Percentiles rank a stretch among this genome's conserved stretches.
Evolutionary conservation across 2,113 vertebrate genomes (phyloP).

Genomic region (Aix galericulata): DNA sequence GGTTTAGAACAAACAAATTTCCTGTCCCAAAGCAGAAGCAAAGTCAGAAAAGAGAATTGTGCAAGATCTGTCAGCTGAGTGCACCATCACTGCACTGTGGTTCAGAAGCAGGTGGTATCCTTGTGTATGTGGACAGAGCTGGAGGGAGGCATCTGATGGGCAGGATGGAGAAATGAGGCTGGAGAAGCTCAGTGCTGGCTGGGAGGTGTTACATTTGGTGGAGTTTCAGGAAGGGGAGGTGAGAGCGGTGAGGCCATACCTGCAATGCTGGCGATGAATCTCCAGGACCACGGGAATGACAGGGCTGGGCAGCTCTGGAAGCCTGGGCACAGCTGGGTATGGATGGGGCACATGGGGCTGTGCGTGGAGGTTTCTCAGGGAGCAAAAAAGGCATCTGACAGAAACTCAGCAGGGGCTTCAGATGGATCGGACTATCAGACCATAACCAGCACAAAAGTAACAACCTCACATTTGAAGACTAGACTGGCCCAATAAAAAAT

Average conservation of each 20-base stretch:
- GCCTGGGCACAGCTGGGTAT: background rate
- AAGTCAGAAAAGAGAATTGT: background rate
- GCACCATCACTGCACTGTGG: background rate
- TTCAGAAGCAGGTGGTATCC: background rate
- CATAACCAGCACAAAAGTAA: background rate
- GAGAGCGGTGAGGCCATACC: background rate
- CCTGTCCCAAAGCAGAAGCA: background rate
- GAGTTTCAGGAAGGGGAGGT: background rate
- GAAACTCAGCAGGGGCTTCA: rapidly evolving
- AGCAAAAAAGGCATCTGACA: background rate
- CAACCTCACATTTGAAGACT: background rate
- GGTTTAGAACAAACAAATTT: background rate
- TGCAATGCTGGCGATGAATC: background rate
- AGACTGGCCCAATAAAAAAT: background rate
- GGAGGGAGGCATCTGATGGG: background rate
- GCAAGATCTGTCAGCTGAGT: background rate
- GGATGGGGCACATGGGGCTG: background rate
- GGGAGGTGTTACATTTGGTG: background rate
- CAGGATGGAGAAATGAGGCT: background rate
- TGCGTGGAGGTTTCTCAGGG: background rate
- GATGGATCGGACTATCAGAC: background rate
- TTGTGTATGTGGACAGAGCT: rapidly evolving
- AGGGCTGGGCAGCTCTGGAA: background rate
- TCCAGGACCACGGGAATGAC: rapidly evolving
- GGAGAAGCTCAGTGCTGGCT: background rate